These are phyloP conservation scores for Ursus arctos DNA, from an alignment of 2,113 vertebrate genomes.

Conservation along the genomic window DNA sequence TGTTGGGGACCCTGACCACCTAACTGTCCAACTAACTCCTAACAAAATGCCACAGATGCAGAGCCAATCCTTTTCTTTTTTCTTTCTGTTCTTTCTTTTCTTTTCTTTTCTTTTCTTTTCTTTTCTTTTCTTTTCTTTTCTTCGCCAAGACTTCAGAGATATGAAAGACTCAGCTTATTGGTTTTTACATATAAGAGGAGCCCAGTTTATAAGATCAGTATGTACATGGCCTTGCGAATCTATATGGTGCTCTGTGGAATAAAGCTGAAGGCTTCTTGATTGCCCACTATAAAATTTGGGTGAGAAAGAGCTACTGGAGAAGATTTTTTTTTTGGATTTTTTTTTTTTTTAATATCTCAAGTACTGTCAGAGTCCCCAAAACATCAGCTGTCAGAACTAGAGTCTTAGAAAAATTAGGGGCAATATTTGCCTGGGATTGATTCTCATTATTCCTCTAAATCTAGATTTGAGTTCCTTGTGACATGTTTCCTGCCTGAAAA, in stretches of 20 bases:
- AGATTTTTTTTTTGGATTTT: not conserved
- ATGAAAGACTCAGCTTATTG: not conserved
- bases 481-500: slow-evolving; percentile 29
- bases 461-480: not conserved
- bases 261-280: not conserved
- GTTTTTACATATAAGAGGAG: not conserved
- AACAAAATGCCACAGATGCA: not conserved
- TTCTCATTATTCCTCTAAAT: slow-evolving; percentile 17
- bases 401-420: not conserved
- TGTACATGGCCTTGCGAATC: not conserved
- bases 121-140: not conserved
- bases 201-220: not conserved
- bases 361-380: not conserved
- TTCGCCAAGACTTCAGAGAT: not conserved
- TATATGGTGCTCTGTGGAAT: not conserved
- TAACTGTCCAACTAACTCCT: not conserved
- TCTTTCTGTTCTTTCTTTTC: not conserved
- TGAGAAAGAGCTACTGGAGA: not conserved
- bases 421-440: not conserved
- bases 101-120: not conserved
- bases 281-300: not conserved
- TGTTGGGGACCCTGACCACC: not conserved
- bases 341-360: not conserved
- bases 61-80: not conserved
- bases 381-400: not conserved